Percentiles rank a stretch among this genome's conserved stretches.
Conservation (phyloP, 2,888 invertebrate species). For the Parnassius apollo region DNA sequence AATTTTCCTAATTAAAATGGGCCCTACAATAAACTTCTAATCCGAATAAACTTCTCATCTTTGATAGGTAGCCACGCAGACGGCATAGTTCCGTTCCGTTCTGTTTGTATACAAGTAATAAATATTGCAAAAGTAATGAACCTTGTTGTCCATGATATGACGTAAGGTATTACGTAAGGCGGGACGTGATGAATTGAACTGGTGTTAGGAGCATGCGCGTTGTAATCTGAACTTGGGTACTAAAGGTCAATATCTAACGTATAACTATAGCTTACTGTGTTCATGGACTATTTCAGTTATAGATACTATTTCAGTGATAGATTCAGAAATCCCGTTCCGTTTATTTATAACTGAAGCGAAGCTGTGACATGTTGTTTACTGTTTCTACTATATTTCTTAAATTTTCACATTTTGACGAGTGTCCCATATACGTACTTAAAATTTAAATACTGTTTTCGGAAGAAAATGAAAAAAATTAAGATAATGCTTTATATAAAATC, state of each 20-base stretch:
- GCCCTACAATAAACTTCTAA: too few species aligned
- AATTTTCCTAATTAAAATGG: too few species aligned
- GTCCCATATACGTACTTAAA: not conserved
- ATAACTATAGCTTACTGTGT: not conserved
- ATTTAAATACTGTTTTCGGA: not conserved
- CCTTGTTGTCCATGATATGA: not conserved
- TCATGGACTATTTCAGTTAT: not conserved
- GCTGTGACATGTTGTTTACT: too few species aligned
- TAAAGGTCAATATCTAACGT: conserved; percentile 8
- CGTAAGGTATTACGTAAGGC: conserved; percentile 12
- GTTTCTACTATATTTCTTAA: not conserved
- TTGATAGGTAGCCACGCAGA: too few species aligned
- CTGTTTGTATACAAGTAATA: not conserved
- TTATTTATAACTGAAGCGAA: too few species aligned
- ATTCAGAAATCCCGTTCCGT: too few species aligned
- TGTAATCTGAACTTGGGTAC: not conserved
- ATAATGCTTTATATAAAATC: too few species aligned
- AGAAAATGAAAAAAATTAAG: too few species aligned
- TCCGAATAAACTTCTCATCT: too few species aligned
- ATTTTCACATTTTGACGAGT: not conserved
- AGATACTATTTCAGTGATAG: too few species aligned
- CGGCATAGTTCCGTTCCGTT: not conserved
- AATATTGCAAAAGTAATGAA: not conserved
- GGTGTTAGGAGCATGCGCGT: conserved; percentile 2
- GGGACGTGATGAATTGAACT: conserved; percentile 10